phyloP scores from a whole-genome alignment of 2,113 vertebrate genomes.

The Cygnus buccinator region DNA sequence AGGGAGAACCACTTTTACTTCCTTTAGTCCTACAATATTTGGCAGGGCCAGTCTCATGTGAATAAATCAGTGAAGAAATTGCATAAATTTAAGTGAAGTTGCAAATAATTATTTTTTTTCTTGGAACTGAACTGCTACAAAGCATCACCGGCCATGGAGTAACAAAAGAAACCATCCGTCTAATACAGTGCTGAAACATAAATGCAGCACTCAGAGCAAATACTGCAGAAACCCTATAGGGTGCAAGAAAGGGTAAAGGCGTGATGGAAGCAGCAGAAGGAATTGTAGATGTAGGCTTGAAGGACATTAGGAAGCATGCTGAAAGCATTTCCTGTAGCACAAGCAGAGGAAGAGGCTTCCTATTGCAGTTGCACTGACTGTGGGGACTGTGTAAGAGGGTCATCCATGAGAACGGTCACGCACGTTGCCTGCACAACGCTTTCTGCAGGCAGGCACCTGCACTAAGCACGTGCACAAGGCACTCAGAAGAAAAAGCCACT shows the following conservation, averaged over 20 bases:
- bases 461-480: not conserved
- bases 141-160: not conserved
- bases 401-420: not conserved
- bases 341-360: not conserved
- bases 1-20: not conserved
- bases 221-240: not conserved
- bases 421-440: accelerated
- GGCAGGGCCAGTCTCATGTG: not conserved
- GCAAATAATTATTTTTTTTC: not conserved
- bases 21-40: not conserved
- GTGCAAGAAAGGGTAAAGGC: not conserved
- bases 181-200: not conserved
- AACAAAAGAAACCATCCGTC: not conserved
- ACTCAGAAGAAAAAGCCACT: not conserved
- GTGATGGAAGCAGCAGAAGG: not conserved
- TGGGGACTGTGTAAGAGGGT: not conserved
- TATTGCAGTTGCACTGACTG: not conserved
- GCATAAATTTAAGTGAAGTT: not conserved
- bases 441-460: not conserved
- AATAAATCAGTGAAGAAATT: not conserved
- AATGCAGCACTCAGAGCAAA: not conserved
- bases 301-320: not conserved
- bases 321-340: not conserved
- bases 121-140: not conserved
- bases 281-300: not conserved